phyloP scores from a whole-genome alignment of 2,113 vertebrate genomes.

The Morone chrysops region DNA sequence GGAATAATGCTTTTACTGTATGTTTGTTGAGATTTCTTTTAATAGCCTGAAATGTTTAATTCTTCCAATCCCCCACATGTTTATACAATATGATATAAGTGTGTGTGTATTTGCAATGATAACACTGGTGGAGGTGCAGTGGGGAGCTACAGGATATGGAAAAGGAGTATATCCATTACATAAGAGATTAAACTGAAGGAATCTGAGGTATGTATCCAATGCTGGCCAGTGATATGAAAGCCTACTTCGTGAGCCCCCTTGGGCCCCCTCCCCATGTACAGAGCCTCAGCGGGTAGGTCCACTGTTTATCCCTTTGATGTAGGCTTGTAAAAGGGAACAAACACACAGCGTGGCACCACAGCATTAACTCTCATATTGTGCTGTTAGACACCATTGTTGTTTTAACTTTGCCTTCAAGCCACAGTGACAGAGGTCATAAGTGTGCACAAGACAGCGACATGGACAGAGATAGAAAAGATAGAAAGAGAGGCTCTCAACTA shows the following conservation, averaged over 20 bases:
- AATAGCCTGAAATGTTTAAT: conserved; percentile 45
- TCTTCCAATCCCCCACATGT: conserved; percentile 37
- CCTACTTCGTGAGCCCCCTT: conserved; percentile 51
- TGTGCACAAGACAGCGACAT: conserved; percentile 16
- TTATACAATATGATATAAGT: conserved; percentile 46
- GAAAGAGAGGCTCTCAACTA: neutral
- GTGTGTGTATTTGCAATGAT: conserved; percentile 56
- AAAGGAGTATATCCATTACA: conserved; percentile 80
- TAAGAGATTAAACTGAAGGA: conserved; percentile 83
- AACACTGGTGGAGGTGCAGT: conserved; percentile 55
- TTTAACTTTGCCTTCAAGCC: conserved; percentile 48
- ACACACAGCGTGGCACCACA: conserved; percentile 30
- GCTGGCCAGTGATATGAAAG: conserved; percentile 72
- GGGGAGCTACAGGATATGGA: conserved; percentile 62
- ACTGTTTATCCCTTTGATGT: conserved; percentile 72
- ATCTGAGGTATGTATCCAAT: conserved; percentile 80
- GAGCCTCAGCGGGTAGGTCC: conserved; percentile 47
- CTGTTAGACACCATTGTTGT: conserved; percentile 50
- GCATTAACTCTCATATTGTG: conserved; percentile 44
- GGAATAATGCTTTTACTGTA: neutral
- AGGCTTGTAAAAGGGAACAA: conserved; percentile 62
- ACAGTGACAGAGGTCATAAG: neutral
- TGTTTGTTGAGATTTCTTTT: conserved; percentile 42
- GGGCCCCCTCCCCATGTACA: neutral
- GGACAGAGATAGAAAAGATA: conserved; percentile 10